Evolutionary conservation across 2,113 vertebrate species (phyloP), one percentile per base, ranked within the genome.

Genomic region (Osmerus mordax): DNA sequence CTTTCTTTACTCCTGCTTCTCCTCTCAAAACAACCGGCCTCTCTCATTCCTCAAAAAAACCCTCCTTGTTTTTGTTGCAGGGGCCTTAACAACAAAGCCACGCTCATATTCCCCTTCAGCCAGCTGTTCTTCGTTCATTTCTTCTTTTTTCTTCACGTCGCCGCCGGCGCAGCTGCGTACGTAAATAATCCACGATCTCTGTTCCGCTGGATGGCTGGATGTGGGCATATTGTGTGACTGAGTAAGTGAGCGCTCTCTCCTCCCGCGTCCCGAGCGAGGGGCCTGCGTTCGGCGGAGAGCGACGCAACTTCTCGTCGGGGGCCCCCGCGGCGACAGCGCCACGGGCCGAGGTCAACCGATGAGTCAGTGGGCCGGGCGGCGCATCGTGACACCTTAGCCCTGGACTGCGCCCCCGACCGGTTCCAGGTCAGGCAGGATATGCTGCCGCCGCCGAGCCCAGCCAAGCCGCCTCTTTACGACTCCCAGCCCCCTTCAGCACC

Each of bases 41-140:
- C 76, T 41, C 72, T 67, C 85, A 84, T 83, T 68, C 73, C 86
- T 68, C 80, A 51, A 41, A 41, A 41, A 41, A 6, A 32, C 2
- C 29, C 29, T 65, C 69, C 1, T 1, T 81, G 81, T 86, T 88
- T 85, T 79, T 78, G 71, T 80, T 73, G 60, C 75, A 69, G 52
- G 73, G 77, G 73, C 72, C 75, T 74, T 15, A 75, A 87, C 65
- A 60, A 62, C 71, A 75, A 73, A 74, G 66, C 71, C 62, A 75
- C 75, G 70, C 66, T 78, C 18, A 71, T 59, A 74, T 77, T 25
- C 77, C 70, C 60, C 75, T 79, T 56, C 78, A 84, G 85, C 85
- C 91, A 92, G 89, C 91, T 93, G 92, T 92, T 92, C 87, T 76
- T 91, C 87, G 89, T 90, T 84, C 84, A 88, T 90, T 89, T 83